Evolutionary conservation across 2,888 invertebrate species (phyloP).

Genomic region (Lypha dubia): DNA sequence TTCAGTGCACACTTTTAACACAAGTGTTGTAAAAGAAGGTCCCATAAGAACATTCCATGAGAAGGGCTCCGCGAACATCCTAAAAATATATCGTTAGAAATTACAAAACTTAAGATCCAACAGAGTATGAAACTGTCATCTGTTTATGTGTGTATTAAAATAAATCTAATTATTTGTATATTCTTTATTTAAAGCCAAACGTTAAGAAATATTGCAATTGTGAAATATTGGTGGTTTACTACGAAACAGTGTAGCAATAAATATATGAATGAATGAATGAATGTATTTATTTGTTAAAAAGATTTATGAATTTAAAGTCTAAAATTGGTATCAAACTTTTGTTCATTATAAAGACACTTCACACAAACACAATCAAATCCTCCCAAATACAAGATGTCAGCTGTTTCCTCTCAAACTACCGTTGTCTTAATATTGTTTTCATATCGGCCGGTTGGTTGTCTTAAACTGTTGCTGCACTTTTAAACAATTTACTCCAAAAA

Average conservation of each 20-base stretch:
- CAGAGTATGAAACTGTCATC: too few relatives aligned
- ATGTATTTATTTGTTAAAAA: slow-evolving; percentile 63
- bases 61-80: too few relatives aligned
- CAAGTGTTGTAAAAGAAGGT: too few relatives aligned
- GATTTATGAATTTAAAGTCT: slow-evolving; percentile 62
- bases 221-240: too few relatives aligned
- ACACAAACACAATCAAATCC: not conserved
- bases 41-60: too few relatives aligned
- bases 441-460: not conserved
- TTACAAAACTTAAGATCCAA: too few relatives aligned
- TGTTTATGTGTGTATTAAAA: too few relatives aligned
- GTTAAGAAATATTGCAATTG: too few relatives aligned
- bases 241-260: slow-evolving; percentile 16
- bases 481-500: slow-evolving; percentile 15
- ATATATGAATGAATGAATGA: slow-evolving; percentile 29
- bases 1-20: too few relatives aligned
- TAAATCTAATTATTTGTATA: too few relatives aligned
- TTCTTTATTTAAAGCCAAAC: too few relatives aligned
- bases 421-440: slow-evolving; percentile 6
- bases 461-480: slow-evolving; percentile 14
- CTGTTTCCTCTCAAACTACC: slow-evolving; percentile 56
- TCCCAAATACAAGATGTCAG: slow-evolving; percentile 43
- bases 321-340: slow-evolving; percentile 65
- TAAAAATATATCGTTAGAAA: too few relatives aligned
- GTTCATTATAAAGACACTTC: slow-evolving; percentile 29